Evolutionary conservation across 2,888 invertebrate species (phyloP), one percentile per base, ranked within the genome.

Genomic region (Drosophila emarginata): DNA sequence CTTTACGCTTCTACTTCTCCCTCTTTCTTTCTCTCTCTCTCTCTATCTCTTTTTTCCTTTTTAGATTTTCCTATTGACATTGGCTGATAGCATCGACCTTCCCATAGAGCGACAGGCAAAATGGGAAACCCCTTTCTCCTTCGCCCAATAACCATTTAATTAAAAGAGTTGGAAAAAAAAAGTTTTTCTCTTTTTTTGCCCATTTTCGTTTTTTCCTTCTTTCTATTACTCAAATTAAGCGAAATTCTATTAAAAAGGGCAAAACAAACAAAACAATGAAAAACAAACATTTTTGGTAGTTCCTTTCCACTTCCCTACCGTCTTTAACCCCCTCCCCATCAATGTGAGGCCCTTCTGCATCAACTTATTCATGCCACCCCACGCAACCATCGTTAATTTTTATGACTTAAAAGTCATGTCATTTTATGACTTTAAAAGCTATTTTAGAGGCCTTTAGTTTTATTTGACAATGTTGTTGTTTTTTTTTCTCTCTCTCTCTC

Each of bases 391-490:
- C 84, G 87, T 85, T 85, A 85, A 85, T 85, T 85, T 88, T 85
- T 80, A 85, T 76, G 85, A 66, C 88, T 88, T 72, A 70, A 84
- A 77, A 85, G 85, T 87, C 85, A 73, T 86, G 87, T 80, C 77
- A 79, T 85, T 85, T 85, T 85, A 85, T 88, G 88, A 85, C 84
- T 88, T 88, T 85, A 85, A 85, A 88, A 88, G 88, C 84, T 79
- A 88, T 85, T 85, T 88, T 84, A 88, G 81, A 85, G 88, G 88
- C 79, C 87, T 85, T 80, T 80, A 84, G 78, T 84, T 84, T 88
- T 79, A 88, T 84, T 88, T 88, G 87, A 84, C 88, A 84, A 79
- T 86, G 64, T 50, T 53, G 56, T 32, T 39, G 5, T 39, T 14
- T 39, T 39, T 40, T 15, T 9, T 15, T 3, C 5, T 28, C 14